These are phyloP conservation scores for Cynopterus brachyotis DNA, from an alignment of 2,113 vertebrate genomes.

Conservation along the genomic window DNA sequence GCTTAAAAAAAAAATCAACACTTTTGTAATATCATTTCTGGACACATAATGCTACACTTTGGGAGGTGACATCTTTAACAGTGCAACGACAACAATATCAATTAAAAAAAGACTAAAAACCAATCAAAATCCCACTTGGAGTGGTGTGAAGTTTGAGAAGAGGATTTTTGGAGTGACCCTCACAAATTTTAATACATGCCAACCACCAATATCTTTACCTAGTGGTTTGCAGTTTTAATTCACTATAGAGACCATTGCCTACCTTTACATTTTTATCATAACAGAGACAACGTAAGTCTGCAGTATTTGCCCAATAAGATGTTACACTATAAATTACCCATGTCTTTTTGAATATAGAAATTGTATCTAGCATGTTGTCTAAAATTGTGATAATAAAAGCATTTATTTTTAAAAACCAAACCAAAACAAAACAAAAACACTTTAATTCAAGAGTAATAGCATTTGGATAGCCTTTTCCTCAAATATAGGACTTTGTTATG, in stretches of 20 bases:
- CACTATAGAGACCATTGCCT: not conserved
- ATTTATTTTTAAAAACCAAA: too few species aligned
- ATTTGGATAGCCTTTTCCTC: not conserved
- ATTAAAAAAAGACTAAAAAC: not conserved
- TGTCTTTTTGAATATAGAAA: not conserved
- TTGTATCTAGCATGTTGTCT: not conserved
- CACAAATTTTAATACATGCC: not conserved
- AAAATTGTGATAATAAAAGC: not conserved
- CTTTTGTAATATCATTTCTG: constrained; percentile 44
- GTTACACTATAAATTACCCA: not conserved
- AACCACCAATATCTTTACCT: not conserved
- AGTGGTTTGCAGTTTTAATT: not conserved
- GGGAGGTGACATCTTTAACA: constrained; percentile 41
- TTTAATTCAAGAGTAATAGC: not conserved
- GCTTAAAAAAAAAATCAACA: not conserved
- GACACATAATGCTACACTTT: constrained; percentile 7
- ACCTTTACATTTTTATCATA: not conserved
- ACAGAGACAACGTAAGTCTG: not conserved
- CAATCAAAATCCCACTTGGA: not conserved
- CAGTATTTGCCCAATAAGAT: not conserved
- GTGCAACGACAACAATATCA: not conserved
- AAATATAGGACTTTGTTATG: not conserved
- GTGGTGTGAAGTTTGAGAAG: not conserved
- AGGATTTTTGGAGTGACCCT: not conserved
- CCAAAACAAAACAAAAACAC: too few species aligned